Evolutionary conservation across 2,888 invertebrate species (phyloP).

Genomic region (Scaptomyza polygonia): DNA sequence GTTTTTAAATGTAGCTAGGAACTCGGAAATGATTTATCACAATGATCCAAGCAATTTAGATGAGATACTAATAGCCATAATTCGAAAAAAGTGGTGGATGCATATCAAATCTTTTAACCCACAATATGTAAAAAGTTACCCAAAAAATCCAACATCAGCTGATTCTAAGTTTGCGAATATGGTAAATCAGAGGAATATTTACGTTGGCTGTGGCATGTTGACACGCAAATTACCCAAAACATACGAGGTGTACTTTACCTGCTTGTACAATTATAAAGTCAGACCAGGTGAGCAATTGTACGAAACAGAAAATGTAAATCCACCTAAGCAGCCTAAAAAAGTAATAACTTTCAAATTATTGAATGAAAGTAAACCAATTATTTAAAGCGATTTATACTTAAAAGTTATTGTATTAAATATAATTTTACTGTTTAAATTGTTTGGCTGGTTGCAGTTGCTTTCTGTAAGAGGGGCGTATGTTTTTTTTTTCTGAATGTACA

Average conservation of each 20-base stretch:
- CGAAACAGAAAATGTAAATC: not conserved
- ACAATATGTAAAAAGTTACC: not conserved
- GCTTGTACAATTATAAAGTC: conserved; percentile 7
- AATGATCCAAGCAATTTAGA: not conserved
- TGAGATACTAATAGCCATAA: not conserved
- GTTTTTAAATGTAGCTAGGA: conserved; percentile 29
- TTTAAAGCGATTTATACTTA: too few species aligned
- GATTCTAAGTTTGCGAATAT: conserved; percentile 4
- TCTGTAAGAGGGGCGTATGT: too few species aligned
- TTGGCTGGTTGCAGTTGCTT: too few species aligned
- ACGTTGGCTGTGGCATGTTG: conserved; percentile 18
- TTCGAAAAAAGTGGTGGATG: not conserved
- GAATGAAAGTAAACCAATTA: too few species aligned
- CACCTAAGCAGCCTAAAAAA: too few species aligned
- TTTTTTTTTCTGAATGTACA: too few species aligned
- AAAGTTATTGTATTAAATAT: too few species aligned
- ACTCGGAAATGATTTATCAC: conserved; percentile 2
- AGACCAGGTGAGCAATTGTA: not conserved
- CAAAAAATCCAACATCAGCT: not conserved
- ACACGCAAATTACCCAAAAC: not conserved
- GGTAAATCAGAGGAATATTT: not conserved
- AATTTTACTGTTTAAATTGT: too few species aligned
- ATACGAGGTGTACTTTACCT: not conserved
- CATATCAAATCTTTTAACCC: accelerated
- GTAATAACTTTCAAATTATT: too few species aligned